These are phyloP conservation scores for Potorous gilbertii DNA, from an alignment of 2,797 vertebrate genomes.

Conservation along the genomic window DNA sequence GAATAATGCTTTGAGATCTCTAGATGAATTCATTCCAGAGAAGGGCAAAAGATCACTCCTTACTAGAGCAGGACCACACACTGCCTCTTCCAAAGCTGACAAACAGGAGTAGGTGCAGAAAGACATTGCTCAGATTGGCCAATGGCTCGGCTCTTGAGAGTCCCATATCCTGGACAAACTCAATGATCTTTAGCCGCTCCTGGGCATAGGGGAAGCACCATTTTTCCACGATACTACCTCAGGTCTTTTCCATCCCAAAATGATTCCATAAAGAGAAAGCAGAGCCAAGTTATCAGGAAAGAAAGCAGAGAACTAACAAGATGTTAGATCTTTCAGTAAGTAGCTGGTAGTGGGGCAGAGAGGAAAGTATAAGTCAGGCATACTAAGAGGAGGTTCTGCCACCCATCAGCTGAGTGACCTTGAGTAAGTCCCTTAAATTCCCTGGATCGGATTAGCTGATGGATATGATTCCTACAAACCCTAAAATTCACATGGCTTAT, in stretches of 20 bases:
- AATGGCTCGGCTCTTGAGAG: neutral
- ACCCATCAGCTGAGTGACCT: neutral
- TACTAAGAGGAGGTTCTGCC: neutral
- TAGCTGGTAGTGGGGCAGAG: neutral
- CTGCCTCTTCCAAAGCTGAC: fast-evolving
- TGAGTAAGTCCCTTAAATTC: neutral
- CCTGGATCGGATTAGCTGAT: neutral
- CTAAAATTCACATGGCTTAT: slow-evolving; percentile 7
- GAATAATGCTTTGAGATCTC: neutral
- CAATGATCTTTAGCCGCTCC: neutral
- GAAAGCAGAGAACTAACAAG: neutral
- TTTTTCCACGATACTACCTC: too few relatives aligned
- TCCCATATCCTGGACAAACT: neutral
- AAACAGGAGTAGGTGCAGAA: neutral
- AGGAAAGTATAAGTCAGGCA: neutral
- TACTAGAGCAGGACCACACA: neutral
- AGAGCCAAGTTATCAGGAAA: neutral
- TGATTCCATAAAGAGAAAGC: neutral
- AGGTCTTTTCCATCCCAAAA: neutral
- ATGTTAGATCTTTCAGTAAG: neutral
- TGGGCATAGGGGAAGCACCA: neutral
- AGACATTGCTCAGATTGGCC: neutral
- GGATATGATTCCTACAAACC: neutral
- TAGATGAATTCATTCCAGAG: neutral
- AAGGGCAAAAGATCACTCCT: neutral